A percentile compares a stretch with the other conserved stretches of the same genome.
Evolutionary conservation across 2,888 invertebrate species (phyloP).

Genomic region (Notodonta ziczac): DNA sequence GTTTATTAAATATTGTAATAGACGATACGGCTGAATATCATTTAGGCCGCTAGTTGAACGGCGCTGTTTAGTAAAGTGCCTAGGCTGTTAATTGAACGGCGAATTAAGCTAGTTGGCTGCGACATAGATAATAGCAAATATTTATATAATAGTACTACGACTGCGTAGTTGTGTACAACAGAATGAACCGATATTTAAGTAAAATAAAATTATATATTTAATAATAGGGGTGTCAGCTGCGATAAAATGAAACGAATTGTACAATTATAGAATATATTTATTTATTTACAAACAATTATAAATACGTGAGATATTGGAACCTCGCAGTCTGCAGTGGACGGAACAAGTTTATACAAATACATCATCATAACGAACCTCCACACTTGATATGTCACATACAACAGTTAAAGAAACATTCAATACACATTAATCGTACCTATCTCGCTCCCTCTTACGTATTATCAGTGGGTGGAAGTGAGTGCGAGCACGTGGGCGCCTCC

Average conservation of each 20-base stretch:
- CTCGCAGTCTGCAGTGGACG: neutral
- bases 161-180: too few relatives aligned
- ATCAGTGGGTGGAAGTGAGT: neutral
- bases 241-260: slow-evolving; percentile 14
- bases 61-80: too few relatives aligned
- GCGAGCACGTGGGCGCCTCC: neutral
- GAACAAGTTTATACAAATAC: neutral
- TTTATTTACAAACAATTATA: slow-evolving; percentile 4
- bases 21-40: too few relatives aligned
- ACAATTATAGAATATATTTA: neutral
- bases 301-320: neutral
- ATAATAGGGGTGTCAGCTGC: too few relatives aligned
- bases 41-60: too few relatives aligned
- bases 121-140: too few relatives aligned
- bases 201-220: too few relatives aligned
- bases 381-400: neutral
- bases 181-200: too few relatives aligned
- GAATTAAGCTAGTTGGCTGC: too few relatives aligned
- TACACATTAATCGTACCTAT: neutral
- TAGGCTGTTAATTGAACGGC: too few relatives aligned
- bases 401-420: neutral
- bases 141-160: too few relatives aligned
- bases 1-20: too few relatives aligned
- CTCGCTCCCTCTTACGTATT: neutral
- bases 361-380: neutral